These are phyloP conservation scores for Morpho deidamia DNA, from an alignment of 2,888 invertebrate genomes.

Conservation along the genomic window DNA sequence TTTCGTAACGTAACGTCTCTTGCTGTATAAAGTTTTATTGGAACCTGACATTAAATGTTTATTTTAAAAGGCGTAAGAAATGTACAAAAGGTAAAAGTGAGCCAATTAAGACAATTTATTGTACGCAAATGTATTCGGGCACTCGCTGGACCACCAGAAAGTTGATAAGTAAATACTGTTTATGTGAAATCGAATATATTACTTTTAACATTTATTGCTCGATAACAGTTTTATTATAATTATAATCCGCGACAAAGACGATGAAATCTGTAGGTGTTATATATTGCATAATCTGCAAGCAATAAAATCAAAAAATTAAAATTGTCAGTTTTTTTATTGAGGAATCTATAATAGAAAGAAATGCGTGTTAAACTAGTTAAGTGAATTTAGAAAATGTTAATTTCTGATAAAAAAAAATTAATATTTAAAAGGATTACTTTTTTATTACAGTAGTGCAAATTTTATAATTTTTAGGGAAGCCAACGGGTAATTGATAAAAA, in stretches of 20 bases:
- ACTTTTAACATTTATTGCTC: conserved; percentile 3
- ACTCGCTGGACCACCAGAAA: conserved; percentile 12
- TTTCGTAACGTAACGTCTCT: conserved; percentile 26
- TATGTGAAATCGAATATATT: conserved; percentile 5
- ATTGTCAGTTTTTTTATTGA: no score
- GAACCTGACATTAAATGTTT: conserved; percentile 28
- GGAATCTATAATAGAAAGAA: no score
- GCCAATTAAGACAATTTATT: conserved; percentile 27
- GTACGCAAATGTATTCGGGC: conserved; percentile 13
- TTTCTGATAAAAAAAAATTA: no score
- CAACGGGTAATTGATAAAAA: background rate
- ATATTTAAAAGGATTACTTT: no score
- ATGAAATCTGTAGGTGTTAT: no score
- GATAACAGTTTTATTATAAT: background rate
- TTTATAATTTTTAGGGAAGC: no score
- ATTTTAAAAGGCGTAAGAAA: conserved; percentile 29
- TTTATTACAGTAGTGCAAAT: no score
- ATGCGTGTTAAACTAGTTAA: no score
- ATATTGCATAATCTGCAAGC: no score
- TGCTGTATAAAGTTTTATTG: conserved; percentile 21
- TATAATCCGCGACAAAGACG: background rate
- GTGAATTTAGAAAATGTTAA: no score
- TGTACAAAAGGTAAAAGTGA: conserved; percentile 28
- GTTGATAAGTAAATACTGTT: conserved; percentile 12
- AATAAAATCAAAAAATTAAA: no score